Conservation (phyloP, 1,140 invertebrate species). For the Tetraneura akinire region DNA sequence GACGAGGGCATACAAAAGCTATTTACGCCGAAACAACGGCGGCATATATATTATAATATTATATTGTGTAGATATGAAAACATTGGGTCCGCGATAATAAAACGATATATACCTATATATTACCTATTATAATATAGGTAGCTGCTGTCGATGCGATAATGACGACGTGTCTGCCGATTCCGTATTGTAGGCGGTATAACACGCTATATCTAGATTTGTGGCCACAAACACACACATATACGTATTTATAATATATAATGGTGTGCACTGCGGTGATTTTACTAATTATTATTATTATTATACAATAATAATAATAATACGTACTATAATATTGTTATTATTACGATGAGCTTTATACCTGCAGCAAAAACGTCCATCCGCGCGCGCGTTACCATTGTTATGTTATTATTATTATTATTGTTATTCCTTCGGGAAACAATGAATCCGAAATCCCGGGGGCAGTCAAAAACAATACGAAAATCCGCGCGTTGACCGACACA, state of each 20-base stretch:
- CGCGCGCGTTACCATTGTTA: conserved; percentile 29
- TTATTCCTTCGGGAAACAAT: conserved; percentile 44
- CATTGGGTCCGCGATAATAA: not conserved
- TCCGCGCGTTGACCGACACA: not conserved
- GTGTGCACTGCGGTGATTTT: not conserved
- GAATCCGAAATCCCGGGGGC: conserved; percentile 5
- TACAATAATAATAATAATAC: no score
- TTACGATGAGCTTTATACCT: not conserved
- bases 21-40: no score
- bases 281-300: conserved; percentile 34
- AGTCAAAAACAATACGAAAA: conserved; percentile 39
- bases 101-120: no score
- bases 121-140: no score
- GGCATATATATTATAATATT: conserved; percentile 45
- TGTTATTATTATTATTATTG: no score
- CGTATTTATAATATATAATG: no score
- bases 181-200: not conserved
- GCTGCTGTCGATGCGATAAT: not conserved
- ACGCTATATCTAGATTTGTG: conserved; percentile 37
- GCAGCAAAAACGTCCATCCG: not conserved
- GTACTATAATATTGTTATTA: not conserved
- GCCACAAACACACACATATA: no score
- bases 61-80: no score
- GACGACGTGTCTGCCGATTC: not conserved
- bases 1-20: conserved; percentile 23